These are phyloP conservation scores for Hydrophis major DNA, from an alignment of 2,797 vertebrate genomes.

Conservation along the genomic window DNA sequence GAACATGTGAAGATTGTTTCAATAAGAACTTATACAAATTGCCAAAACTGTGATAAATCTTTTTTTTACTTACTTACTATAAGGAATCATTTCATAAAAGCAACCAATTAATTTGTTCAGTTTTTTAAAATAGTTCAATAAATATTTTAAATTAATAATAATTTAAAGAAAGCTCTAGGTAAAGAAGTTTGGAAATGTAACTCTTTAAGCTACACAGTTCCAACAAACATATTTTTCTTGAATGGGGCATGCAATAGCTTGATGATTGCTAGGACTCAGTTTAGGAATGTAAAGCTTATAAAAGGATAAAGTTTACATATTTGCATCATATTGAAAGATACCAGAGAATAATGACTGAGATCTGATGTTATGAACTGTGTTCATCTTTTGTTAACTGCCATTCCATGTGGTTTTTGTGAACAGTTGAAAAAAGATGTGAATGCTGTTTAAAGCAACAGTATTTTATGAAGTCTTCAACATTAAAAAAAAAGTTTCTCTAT, in stretches of 20 bases:
- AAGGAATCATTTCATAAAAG: conserved; percentile 73
- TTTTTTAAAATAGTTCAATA: conserved; percentile 67
- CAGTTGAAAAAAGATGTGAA: conserved; percentile 42
- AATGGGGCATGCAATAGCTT: conserved; percentile 68
- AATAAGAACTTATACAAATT: conserved; percentile 80
- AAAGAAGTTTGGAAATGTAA: conserved; percentile 63
- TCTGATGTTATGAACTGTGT: conserved; percentile 53
- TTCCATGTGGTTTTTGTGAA: conserved; percentile 54
- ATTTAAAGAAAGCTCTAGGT: conserved; percentile 73
- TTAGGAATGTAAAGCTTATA: conserved; percentile 71
- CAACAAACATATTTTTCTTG: conserved; percentile 56
- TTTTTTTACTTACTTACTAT: conserved; percentile 76
- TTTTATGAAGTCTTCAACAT: conserved; percentile 47
- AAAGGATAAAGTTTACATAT: conserved; percentile 70
- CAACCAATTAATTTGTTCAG: conserved; percentile 65
- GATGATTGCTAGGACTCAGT: conserved; percentile 60
- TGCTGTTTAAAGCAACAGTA: conserved; percentile 62
- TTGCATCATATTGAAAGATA: conserved; percentile 67
- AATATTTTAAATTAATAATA: conserved; percentile 77
- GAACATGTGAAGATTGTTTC: conserved; percentile 71
- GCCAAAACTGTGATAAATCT: conserved; percentile 87
- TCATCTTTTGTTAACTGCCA: conserved; percentile 60
- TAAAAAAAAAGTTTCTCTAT: conserved; percentile 52
- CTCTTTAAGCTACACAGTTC: conserved; percentile 58
- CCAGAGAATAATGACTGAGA: conserved; percentile 46